Percentiles rank a stretch among this genome's conserved stretches.
Conservation (phyloP, 1,140 invertebrate species). For the Cheumatopsyche charites region DNA sequence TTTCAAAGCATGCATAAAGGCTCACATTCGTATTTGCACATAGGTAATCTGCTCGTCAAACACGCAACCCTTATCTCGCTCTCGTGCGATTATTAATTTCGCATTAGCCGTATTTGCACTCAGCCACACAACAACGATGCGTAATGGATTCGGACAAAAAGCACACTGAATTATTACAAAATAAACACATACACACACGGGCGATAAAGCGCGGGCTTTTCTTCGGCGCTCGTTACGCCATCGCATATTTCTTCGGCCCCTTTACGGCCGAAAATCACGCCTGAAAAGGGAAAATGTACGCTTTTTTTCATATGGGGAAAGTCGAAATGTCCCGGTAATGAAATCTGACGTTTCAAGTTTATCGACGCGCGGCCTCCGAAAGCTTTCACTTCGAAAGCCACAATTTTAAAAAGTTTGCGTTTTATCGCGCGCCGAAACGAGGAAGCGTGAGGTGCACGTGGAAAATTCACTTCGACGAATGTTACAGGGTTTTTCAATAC, state of each 20-base stretch:
- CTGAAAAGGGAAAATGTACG: slow-evolving; percentile 31
- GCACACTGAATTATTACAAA: too few species aligned
- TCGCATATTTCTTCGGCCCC: slow-evolving; percentile 43
- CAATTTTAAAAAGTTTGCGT: slow-evolving; percentile 27
- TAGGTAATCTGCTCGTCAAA: neutral
- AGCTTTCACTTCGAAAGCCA: neutral
- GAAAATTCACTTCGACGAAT: too few species aligned
- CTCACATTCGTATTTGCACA: neutral
- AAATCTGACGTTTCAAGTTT: slow-evolving; percentile 47
- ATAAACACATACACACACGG: too few species aligned
- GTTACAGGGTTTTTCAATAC: too few species aligned
- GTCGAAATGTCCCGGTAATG: slow-evolving; percentile 33
- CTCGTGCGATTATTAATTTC: slow-evolving; percentile 19
- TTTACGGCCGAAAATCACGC: slow-evolving; percentile 48
- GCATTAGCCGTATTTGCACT: neutral
- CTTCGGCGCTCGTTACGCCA: too few species aligned
- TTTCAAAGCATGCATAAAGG: too few species aligned
- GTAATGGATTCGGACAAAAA: too few species aligned
- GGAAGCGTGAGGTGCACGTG: too few species aligned
- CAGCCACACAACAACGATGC: too few species aligned
- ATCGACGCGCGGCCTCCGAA: slow-evolving; percentile 22
- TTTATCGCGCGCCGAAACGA: slow-evolving; percentile 21
- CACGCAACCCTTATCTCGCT: slow-evolving; percentile 21
- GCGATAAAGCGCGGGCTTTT: neutral
- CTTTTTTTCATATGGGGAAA: neutral